These are phyloP conservation scores for Noctilio leporinus DNA, from an alignment of 2,113 vertebrate species.

Conservation along the genomic window DNA sequence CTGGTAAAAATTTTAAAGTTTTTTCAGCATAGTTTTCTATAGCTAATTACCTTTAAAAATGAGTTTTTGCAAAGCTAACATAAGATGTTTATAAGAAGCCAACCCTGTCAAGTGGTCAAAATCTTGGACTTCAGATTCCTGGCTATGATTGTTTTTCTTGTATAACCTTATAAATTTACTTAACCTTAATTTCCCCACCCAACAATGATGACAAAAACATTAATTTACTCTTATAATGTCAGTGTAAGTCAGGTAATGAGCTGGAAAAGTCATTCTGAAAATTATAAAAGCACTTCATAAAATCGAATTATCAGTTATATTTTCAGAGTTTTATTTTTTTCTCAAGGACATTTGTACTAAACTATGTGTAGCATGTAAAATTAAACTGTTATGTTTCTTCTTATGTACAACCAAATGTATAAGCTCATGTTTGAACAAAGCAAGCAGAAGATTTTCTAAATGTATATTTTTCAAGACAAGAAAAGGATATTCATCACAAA, in stretches of 20 bases:
- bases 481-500: not conserved
- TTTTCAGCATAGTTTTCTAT: not conserved
- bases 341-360: not conserved
- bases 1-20: not conserved
- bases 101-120: not conserved
- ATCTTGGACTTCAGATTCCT: not conserved
- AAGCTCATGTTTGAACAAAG: not conserved
- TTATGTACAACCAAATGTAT: not conserved
- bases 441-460: not conserved
- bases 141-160: not conserved
- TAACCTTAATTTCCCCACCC: not conserved
- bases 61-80: constrained; percentile 36
- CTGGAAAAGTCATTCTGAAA: not conserved
- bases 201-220: not conserved
- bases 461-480: not conserved
- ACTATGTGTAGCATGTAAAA: not conserved
- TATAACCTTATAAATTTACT: not conserved
- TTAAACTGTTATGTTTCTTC: not conserved
- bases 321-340: not conserved
- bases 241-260: not conserved
- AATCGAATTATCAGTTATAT: not conserved
- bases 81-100: not conserved
- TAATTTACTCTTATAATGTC: not conserved
- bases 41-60: constrained; percentile 26
- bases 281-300: constrained; percentile 15